A percentile compares a stretch with the other conserved stretches of the same genome.
phyloP scores from a whole-genome alignment of 2,113 vertebrate genomes.

The Mionectes macconnelli region DNA sequence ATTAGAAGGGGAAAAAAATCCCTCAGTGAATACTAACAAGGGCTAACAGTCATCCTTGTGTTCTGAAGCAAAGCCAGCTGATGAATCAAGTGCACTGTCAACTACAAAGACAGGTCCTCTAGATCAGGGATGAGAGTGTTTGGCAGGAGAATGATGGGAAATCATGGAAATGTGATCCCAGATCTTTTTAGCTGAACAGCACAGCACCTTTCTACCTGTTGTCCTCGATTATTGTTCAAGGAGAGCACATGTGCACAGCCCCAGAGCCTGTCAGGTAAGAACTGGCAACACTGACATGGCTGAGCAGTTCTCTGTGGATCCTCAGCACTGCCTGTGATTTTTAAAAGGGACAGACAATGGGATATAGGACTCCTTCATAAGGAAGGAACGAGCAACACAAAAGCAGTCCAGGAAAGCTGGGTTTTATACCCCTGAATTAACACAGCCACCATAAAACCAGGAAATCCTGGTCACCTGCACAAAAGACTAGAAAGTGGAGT shows the following conservation, averaged over 20 bases:
- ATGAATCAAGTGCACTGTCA: not conserved
- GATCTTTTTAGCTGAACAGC: not conserved
- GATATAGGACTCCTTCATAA: not conserved
- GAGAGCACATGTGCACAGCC: not conserved
- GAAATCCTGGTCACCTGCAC: not conserved
- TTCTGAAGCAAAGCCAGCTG: slow-evolving; percentile 6
- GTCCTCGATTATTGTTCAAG: not conserved
- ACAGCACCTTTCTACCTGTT: not conserved
- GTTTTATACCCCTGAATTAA: not conserved
- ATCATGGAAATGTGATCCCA: not conserved
- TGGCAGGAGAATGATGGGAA: not conserved
- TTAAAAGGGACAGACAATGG: not conserved
- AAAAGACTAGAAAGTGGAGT: not conserved
- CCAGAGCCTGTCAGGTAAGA: not conserved
- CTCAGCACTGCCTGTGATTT: not conserved
- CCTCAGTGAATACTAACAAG: not conserved
- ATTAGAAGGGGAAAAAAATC: not conserved
- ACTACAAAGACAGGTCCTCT: not conserved
- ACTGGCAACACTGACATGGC: not conserved
- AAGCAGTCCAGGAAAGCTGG: not conserved
- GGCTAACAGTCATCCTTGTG: not conserved
- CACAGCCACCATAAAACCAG: not conserved
- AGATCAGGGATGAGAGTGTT: not conserved
- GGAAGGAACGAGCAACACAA: not conserved
- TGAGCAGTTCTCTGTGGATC: not conserved